A percentile compares a stretch with the other conserved stretches of the same genome.
phyloP scores from a whole-genome alignment of 2,888 invertebrate genomes.

The Lissonota sp. region DNA sequence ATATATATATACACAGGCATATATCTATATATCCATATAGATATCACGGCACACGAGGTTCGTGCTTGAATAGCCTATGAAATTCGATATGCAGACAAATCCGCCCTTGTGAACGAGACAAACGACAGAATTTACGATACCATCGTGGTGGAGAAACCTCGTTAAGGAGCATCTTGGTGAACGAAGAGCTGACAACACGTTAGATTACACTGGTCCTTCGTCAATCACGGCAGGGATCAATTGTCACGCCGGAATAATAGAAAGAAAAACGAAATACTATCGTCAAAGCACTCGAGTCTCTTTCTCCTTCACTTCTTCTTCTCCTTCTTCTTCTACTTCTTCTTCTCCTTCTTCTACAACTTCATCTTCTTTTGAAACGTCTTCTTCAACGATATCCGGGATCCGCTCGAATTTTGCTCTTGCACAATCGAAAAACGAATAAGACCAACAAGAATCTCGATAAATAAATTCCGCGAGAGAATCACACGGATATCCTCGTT shows the following conservation, averaged over 20 bases:
- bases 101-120: slow-evolving; percentile 10
- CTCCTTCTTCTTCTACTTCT: slow-evolving; percentile 34
- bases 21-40: too few species aligned
- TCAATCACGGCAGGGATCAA: slow-evolving; percentile 15
- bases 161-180: background rate
- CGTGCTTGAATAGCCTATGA: too few species aligned
- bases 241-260: slow-evolving; percentile 10
- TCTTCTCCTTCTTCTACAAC: slow-evolving; percentile 18
- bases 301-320: slow-evolving; percentile 22
- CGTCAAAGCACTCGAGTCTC: too few species aligned
- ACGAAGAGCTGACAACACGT: slow-evolving; percentile 35
- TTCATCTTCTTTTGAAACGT: slow-evolving; percentile 17
- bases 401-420: too few species aligned
- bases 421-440: too few species aligned
- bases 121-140: too few species aligned
- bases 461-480: too few species aligned
- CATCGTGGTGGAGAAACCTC: too few species aligned
- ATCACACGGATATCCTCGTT: too few species aligned
- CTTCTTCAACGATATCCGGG: background rate
- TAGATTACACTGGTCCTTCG: slow-evolving; percentile 19
- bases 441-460: too few species aligned
- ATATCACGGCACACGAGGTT: too few species aligned
- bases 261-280: too few species aligned
- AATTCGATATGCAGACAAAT: slow-evolving; percentile 15
- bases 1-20: background rate